phyloP scores from a whole-genome alignment of 2,888 invertebrate species.

The Campaea margaritaria region DNA sequence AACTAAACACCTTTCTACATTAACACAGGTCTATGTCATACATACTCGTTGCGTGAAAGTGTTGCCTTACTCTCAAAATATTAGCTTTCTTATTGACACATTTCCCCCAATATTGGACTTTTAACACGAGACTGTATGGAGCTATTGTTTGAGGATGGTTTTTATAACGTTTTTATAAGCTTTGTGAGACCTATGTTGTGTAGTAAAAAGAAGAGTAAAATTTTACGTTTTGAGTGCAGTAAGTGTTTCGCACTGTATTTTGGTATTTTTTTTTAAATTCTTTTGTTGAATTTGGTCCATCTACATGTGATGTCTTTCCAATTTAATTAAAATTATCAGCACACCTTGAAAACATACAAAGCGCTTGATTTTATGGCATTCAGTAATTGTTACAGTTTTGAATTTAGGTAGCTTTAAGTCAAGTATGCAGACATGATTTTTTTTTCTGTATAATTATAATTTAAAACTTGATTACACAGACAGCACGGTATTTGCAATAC shows the following conservation, averaged over 20 bases:
- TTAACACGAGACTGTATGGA: not conserved
- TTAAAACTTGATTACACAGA: not conserved
- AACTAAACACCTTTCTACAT: not conserved
- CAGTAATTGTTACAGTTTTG: too few species aligned
- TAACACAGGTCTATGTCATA: not conserved
- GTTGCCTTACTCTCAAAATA: conserved; percentile 30
- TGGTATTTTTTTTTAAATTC: too few species aligned
- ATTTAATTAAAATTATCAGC: too few species aligned
- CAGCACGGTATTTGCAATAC: not conserved
- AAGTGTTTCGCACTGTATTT: not conserved
- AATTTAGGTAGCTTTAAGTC: too few species aligned
- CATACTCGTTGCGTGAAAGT: conserved; percentile 22
- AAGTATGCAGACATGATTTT: too few species aligned
- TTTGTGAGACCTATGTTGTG: not conserved
- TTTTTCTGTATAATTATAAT: too few species aligned
- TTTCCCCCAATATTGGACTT: conserved; percentile 19
- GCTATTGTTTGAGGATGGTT: conserved; percentile 1
- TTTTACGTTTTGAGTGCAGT: not conserved
- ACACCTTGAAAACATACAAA: too few species aligned
- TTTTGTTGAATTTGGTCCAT: too few species aligned
- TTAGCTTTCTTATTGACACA: conserved; percentile 31
- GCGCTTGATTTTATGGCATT: too few species aligned
- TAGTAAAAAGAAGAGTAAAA: not conserved
- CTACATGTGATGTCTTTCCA: too few species aligned
- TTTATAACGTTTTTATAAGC: not conserved